Evolutionary conservation across 2,113 vertebrate genomes (phyloP), one percentile per base, ranked within the genome.

Genomic region (Vicugna pacos): DNA sequence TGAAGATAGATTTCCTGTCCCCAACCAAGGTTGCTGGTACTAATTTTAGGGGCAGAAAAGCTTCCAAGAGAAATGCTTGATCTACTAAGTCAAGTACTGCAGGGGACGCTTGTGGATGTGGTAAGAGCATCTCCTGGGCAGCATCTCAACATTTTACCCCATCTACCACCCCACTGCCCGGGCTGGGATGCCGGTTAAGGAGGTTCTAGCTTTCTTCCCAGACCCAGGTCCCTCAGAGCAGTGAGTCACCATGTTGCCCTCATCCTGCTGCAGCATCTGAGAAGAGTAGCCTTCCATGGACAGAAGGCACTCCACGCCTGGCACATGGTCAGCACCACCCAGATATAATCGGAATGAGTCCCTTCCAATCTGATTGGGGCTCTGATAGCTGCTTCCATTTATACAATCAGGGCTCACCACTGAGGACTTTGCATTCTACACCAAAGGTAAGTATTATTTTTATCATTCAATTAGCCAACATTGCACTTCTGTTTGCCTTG

Each of bases 361-460:
- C 42, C 89, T 98, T 98, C 92, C 97, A 97, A 97, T 98, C 94
- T 98, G 94, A 84, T 95, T 98, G 97, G 97, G 79, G 64, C 88
- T 98, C 81, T 97, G 96, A 96, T 98, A 98, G 98, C 96, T 96
- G 96, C 89, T 98, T 98, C 96, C 97, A 96, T 98, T 98, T 98
- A 94, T 92, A 98, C 90, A 98, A 97, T 97, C 97, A 98, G 97
- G 98, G 91, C 91, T 97, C 93, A 95, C 91, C 98, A 95, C 95
- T 96, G 94, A 98, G 96, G 98, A 98, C 97, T 97, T 96, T 97
- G 46, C 82, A n/a, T 97, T 98, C 85, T 98, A 97, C 96, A 98
- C 97, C 97, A 98, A 98, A 99, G 89, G 95, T 98, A 98, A 98
- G 98, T 99, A 98, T 98, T 98, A 98, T 98, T 98, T 98, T 98